Evolutionary conservation across 2,113 vertebrate genomes (phyloP).

Genomic region (Bolborhynchus lineola): DNA sequence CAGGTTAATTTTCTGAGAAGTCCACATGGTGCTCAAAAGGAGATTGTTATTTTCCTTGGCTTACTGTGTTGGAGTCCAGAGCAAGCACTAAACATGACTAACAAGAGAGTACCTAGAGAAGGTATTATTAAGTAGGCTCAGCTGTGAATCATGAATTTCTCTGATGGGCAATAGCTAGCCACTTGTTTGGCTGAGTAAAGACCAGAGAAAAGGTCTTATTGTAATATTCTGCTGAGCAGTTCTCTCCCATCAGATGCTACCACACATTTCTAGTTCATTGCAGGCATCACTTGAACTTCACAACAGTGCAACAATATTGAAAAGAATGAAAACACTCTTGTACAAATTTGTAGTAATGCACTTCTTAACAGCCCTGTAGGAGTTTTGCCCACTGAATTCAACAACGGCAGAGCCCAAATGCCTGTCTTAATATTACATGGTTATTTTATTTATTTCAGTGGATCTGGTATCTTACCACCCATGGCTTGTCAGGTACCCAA

Average conservation of each 20-base stretch:
- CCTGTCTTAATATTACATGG: neutral
- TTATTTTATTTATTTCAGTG: slow-evolving; percentile 31
- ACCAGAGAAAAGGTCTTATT: neutral
- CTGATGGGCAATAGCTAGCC: neutral
- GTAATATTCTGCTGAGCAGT: neutral
- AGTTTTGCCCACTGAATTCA: neutral
- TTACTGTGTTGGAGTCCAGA: neutral
- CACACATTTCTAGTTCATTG: neutral
- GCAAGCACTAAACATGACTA: neutral
- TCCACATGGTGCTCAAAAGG: neutral
- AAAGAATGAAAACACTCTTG: neutral
- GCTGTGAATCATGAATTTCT: neutral
- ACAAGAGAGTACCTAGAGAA: neutral
- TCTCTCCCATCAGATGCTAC: neutral
- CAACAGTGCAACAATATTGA: neutral
- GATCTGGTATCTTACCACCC: slow-evolving; percentile 53
- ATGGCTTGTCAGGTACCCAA: slow-evolving; percentile 51
- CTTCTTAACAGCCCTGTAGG: neutral
- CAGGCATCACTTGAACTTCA: slow-evolving; percentile 3
- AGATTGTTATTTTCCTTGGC: neutral
- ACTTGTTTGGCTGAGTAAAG: neutral
- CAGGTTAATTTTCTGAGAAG: neutral
- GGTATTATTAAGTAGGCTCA: neutral
- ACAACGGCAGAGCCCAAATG: neutral
- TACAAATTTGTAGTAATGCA: neutral